Conservation (phyloP, 2,888 invertebrate species). For the Esperia sulphurella region DNA sequence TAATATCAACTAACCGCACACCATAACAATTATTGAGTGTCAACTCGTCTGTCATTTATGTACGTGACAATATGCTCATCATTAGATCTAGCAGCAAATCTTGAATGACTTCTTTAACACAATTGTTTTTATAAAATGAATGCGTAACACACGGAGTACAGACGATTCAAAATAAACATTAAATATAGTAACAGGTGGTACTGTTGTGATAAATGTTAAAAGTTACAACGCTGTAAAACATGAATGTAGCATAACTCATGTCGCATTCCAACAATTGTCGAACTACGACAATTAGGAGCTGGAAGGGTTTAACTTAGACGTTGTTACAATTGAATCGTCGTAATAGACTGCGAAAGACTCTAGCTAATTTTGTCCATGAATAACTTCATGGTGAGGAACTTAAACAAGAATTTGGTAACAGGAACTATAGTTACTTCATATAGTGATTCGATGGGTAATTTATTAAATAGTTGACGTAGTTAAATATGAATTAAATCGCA, state of each 20-base stretch:
- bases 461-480: background rate
- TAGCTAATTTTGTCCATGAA: too few relatives aligned
- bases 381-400: too few relatives aligned
- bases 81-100: background rate
- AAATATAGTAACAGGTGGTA: slow-evolving; percentile 2
- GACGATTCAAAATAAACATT: slow-evolving; percentile 1
- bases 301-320: slow-evolving; percentile 1
- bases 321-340: slow-evolving; percentile 4
- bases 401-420: background rate
- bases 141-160: background rate
- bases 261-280: slow-evolving; percentile 3
- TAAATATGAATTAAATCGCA: slow-evolving; percentile 6
- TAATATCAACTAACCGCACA: background rate
- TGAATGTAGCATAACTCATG: background rate
- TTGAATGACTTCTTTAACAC: background rate
- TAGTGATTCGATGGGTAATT: too few relatives aligned
- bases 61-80: background rate
- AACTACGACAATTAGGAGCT: slow-evolving; percentile 8
- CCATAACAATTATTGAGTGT: background rate
- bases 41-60: background rate
- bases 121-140: background rate
- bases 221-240: slow-evolving; percentile 2
- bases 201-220: slow-evolving; percentile 2
- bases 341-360: slow-evolving; percentile 1
- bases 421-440: too few relatives aligned